Conservation (phyloP, 37 sponge, comb jelly and placozoan species). For the Chondrilla cf. caribensis region DNA sequence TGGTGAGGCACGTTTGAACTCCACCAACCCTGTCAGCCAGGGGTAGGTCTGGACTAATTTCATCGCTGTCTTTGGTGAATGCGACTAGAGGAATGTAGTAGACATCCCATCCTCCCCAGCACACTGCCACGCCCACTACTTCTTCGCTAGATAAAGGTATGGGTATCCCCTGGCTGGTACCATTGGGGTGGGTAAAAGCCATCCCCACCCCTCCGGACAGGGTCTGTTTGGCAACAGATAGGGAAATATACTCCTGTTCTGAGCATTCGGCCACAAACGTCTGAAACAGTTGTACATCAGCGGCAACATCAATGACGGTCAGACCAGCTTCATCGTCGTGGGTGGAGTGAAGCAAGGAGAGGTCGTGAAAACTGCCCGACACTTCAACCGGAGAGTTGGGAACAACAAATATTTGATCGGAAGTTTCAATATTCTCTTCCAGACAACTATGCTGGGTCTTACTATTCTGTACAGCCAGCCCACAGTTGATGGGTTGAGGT, state of each 20-base stretch:
- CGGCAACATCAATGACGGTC: conserved; percentile 77
- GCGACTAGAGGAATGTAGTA: conserved; percentile 64
- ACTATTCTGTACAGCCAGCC: neutral
- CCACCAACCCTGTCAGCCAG: conserved; percentile 17
- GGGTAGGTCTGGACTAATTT: neutral
- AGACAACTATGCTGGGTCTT: neutral
- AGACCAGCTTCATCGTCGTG: conserved; percentile 48
- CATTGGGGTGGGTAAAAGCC: conserved; percentile 8
- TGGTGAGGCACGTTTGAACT: conserved; percentile 24
- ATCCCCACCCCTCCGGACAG: conserved; percentile 21
- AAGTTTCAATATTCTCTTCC: neutral
- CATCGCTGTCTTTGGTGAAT: neutral
- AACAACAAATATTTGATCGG: neutral
- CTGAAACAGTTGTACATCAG: conserved; percentile 54
- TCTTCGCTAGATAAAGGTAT: conserved; percentile 44
- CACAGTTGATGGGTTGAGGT: neutral
- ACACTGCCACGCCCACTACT: conserved; percentile 76
- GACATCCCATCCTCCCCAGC: conserved; percentile 78
- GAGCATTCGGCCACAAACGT: conserved; percentile 73
- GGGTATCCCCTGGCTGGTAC: conserved; percentile 21
- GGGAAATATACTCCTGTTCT: conserved; percentile 56
- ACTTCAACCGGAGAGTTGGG: neutral
- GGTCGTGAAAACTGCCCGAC: conserved; percentile 33
- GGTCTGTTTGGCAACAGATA: conserved; percentile 60
- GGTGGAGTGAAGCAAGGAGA: conserved; percentile 48